Conservation (phyloP, 2,113 vertebrate genomes). For the Heterotis niloticus region DNA sequence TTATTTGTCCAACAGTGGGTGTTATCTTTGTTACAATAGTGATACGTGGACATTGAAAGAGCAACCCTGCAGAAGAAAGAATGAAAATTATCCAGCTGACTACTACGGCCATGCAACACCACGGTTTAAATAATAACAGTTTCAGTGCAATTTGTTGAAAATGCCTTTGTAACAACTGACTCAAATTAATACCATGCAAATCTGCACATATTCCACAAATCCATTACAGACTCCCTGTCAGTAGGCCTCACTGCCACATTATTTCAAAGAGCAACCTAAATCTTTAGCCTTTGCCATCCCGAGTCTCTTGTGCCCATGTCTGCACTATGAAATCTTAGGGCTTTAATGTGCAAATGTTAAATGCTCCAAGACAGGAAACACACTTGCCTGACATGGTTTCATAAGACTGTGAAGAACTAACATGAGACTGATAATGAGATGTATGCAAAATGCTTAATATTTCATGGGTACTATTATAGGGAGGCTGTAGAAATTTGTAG, state of each 20-base stretch:
- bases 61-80: not conserved
- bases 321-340: not conserved
- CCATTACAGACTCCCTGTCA: not conserved
- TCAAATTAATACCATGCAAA: not conserved
- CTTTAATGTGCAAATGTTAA: not conserved
- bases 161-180: not conserved
- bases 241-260: not conserved
- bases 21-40: too few relatives aligned
- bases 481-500: constrained; percentile 42
- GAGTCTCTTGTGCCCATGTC: not conserved
- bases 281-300: constrained; percentile 3
- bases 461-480: constrained; percentile 45
- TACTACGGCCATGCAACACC: not conserved
- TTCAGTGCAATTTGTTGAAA: constrained; percentile 12
- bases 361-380: not conserved
- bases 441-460: constrained; percentile 43
- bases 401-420: constrained; percentile 11
- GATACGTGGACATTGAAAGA: too few relatives aligned
- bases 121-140: not conserved
- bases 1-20: too few relatives aligned
- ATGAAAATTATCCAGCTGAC: constrained; percentile 5
- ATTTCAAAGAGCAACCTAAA: not conserved
- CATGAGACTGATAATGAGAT: constrained; percentile 49
- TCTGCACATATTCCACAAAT: constrained; percentile 5
- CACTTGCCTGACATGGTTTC: not conserved